Conservation (phyloP, 2,797 vertebrate species). For the Rhinatrema bivittatum region DNA sequence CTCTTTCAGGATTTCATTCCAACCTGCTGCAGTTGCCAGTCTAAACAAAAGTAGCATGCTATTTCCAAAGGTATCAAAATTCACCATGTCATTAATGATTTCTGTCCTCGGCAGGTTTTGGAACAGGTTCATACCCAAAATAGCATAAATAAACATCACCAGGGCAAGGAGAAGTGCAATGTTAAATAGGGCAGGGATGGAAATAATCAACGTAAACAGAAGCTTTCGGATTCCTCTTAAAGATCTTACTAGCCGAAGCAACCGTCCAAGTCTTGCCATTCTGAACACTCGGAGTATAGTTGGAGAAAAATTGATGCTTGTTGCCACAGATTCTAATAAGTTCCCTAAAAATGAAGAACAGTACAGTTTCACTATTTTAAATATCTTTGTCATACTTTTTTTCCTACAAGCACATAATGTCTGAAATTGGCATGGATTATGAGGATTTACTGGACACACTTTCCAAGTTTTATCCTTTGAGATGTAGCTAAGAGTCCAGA, state of each 20-base stretch:
- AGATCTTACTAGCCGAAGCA: not conserved
- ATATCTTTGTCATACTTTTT: too few relatives aligned
- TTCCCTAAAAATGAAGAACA: too few relatives aligned
- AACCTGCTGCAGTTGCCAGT: conserved; percentile 1
- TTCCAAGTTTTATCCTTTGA: too few relatives aligned
- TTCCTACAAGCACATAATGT: too few relatives aligned
- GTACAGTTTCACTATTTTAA: too few relatives aligned
- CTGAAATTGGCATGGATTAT: too few relatives aligned
- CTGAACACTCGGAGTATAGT: too few relatives aligned
- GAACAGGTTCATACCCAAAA: conserved; percentile 5
- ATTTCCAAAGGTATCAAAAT: conserved; percentile 10
- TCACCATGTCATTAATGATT: conserved; percentile 1
- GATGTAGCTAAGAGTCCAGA: too few relatives aligned
- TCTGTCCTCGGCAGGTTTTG: not conserved
- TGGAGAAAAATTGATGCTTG: not conserved
- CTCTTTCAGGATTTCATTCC: conserved; percentile 1
- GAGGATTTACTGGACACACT: too few relatives aligned
- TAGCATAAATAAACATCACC: conserved; percentile 4
- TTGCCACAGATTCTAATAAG: not conserved
- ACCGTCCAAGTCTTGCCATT: not conserved
- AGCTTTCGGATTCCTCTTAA: conserved; percentile 1
- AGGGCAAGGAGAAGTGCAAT: not conserved
- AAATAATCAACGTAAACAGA: conserved; percentile 6
- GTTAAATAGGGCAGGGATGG: conserved; percentile 1
- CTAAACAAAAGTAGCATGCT: conserved; percentile 7